A percentile compares a stretch with the other conserved stretches of the same genome.
These are phyloP conservation scores for Tanypteryx hageni DNA, from an alignment of 2,888 invertebrate genomes.

Conservation along the genomic window DNA sequence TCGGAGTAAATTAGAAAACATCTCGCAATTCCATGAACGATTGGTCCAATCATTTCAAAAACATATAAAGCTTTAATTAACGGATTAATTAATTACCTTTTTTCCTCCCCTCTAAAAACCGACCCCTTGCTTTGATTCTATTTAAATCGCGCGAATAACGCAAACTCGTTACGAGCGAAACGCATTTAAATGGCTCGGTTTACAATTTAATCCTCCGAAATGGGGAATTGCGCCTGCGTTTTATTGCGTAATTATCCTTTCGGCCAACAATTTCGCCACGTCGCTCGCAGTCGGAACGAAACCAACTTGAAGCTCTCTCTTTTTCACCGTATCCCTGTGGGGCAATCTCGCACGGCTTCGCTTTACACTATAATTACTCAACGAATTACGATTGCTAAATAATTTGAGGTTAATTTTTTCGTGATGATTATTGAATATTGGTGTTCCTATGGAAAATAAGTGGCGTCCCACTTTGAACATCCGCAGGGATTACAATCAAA, in stretches of 20 bases:
- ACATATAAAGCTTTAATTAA: neutral
- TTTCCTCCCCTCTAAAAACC: neutral
- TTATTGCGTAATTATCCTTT: constrained; percentile 25
- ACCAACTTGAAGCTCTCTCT: neutral
- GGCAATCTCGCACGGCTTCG: neutral
- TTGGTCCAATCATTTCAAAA: neutral
- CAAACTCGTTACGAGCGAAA: neutral
- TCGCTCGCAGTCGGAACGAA: neutral
- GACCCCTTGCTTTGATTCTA: neutral
- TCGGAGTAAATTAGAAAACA: neutral
- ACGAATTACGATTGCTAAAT: too few relatives aligned
- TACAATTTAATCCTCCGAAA: constrained; percentile 1
- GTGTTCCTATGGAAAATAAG: neutral
- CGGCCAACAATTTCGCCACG: neutral
- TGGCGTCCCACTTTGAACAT: neutral
- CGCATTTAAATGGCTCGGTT: neutral
- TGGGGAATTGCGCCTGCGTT: neutral
- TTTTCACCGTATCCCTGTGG: neutral
- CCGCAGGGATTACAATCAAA: neutral
- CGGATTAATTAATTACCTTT: constrained; percentile 6
- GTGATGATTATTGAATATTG: neutral
- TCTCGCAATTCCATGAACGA: neutral
- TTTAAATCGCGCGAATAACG: neutral
- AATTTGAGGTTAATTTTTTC: too few relatives aligned
- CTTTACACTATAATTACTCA: neutral